These are phyloP conservation scores for Rhincodon typus DNA, from an alignment of 2,797 vertebrate species.

Conservation along the genomic window DNA sequence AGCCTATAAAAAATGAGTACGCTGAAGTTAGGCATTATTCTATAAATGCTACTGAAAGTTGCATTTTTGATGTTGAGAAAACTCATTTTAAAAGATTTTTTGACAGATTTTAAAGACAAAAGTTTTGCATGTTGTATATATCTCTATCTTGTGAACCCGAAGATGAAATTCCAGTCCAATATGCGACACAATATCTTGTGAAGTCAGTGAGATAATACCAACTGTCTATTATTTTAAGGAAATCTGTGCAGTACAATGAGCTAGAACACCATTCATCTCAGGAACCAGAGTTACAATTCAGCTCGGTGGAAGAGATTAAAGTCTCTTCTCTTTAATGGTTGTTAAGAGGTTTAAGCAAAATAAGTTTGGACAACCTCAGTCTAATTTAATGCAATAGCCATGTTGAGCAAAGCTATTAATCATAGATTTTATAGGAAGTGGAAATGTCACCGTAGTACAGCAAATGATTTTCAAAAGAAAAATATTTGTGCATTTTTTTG, in stretches of 20 bases:
- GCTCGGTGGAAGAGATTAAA: not conserved
- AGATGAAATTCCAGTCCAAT: not conserved
- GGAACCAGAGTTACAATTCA: not conserved
- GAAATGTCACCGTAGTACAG: not conserved
- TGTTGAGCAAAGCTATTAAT: not conserved
- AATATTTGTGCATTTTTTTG: not conserved
- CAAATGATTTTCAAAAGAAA: not conserved
- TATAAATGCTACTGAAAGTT: not conserved
- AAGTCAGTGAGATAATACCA: not conserved
- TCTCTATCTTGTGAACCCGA: not conserved
- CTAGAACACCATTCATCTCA: not conserved
- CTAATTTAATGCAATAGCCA: constrained; percentile 24
- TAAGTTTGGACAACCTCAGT: constrained; percentile 14
- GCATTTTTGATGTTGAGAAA: not conserved
- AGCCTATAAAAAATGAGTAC: not conserved
- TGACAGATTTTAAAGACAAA: not conserved
- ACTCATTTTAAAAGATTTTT: not conserved
- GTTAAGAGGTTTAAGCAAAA: constrained; percentile 18
- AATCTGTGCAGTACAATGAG: not conserved
- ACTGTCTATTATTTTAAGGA: not conserved
- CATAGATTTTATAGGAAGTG: constrained; percentile 5
- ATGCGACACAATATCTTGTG: not conserved
- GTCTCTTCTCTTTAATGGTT: not conserved
- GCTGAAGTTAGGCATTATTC: not conserved
- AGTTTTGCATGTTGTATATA: not conserved